Percentiles rank a stretch among this genome's conserved stretches.
These are phyloP conservation scores for Pedetes capensis DNA, from an alignment of 2,113 vertebrate species.

Conservation along the genomic window DNA sequence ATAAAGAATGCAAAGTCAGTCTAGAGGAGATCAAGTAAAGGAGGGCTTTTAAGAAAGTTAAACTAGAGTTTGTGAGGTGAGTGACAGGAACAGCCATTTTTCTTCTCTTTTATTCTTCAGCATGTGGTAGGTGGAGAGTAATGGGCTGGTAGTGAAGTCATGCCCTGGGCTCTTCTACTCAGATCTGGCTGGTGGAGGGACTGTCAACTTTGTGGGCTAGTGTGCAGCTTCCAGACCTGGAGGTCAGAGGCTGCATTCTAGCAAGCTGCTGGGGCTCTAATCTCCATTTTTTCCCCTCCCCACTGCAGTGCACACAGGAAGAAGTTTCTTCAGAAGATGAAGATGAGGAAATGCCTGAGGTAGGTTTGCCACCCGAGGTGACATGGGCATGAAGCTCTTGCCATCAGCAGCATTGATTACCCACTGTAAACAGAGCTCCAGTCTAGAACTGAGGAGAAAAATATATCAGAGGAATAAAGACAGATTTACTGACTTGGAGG, in stretches of 20 bases:
- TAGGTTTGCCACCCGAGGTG: neutral
- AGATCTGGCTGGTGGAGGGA: neutral
- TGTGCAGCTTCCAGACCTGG: neutral
- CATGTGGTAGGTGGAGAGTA: neutral
- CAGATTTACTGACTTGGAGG: neutral
- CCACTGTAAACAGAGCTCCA: neutral
- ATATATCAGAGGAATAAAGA: neutral
- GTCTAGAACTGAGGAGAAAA: neutral
- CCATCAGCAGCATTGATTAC: too few relatives aligned
- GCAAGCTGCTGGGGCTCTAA: constrained; percentile 67
- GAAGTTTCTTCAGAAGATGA: constrained; percentile 87
- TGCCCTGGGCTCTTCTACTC: neutral
- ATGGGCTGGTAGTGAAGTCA: neutral
- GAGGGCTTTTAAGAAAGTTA: neutral
- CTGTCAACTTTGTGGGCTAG: neutral
- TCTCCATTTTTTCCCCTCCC: neutral
- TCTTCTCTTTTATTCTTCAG: neutral
- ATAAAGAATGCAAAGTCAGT: neutral
- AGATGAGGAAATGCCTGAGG: constrained; percentile 89
- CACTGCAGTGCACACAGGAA: constrained; percentile 82
- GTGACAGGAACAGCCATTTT: neutral
- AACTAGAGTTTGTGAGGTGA: neutral
- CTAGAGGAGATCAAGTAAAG: neutral
- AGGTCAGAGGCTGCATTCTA: constrained; percentile 28
- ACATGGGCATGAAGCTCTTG: neutral